Percentiles rank a stretch among this genome's conserved stretches.
These are phyloP conservation scores for Sphecodes monilicornis DNA, from an alignment of 2,888 invertebrate genomes.

Conservation along the genomic window DNA sequence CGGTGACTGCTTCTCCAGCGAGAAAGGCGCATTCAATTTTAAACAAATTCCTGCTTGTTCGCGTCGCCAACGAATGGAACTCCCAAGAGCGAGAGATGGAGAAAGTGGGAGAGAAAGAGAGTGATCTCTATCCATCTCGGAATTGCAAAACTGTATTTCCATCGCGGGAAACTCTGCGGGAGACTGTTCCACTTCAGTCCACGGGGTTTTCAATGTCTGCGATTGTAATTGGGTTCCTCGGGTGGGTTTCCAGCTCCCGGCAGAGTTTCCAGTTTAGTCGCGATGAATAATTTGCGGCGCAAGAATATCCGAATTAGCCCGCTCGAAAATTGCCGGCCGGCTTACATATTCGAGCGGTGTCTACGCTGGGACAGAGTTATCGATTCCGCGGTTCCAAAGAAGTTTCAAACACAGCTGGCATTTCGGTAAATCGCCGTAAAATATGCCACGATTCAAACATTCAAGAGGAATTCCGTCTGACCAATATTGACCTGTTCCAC, in stretches of 20 bases:
- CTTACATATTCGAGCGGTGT: neutral
- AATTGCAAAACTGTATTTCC: constrained; percentile 30
- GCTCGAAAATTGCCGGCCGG: neutral
- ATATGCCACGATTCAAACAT: neutral
- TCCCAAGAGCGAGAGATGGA: neutral
- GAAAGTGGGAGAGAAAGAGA: neutral
- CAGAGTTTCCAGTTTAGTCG: neutral
- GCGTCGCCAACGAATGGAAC: neutral
- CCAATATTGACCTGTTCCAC: neutral
- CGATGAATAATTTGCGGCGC: constrained; percentile 6
- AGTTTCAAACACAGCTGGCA: neutral
- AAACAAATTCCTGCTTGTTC: constrained; percentile 20
- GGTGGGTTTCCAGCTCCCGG: neutral
- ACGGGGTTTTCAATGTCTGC: constrained; percentile 4
- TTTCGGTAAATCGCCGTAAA: neutral
- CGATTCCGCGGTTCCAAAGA: too few species aligned
- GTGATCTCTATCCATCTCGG: neutral
- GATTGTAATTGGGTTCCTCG: constrained; percentile 16
- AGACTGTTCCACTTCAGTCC: neutral
- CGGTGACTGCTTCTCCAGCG: neutral
- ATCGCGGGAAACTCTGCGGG: neutral
- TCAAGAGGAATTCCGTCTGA: neutral
- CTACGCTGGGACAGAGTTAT: neutral
- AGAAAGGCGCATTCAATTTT: constrained; percentile 12
- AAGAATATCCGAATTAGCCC: constrained; percentile 1